These are phyloP conservation scores for Dromococcyx pavoninus DNA, from an alignment of 2,797 vertebrate genomes.

Conservation along the genomic window DNA sequence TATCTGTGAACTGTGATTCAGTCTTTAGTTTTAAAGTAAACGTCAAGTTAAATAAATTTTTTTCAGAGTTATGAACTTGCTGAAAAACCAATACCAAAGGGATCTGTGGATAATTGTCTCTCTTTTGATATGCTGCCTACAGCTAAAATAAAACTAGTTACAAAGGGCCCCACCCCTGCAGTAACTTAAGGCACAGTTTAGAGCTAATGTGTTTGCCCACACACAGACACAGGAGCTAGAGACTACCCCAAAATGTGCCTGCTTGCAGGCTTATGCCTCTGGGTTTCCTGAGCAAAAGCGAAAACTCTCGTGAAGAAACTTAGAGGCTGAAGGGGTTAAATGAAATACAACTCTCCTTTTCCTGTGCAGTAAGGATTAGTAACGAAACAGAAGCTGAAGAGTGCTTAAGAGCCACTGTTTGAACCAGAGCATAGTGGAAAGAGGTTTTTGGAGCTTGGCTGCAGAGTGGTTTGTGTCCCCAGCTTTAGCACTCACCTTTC, in stretches of 20 bases:
- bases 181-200: conserved; percentile 1
- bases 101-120: neutral
- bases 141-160: conserved; percentile 65
- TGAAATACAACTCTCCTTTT: conserved; percentile 69
- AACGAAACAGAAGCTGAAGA: conserved; percentile 64
- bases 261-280: accelerated
- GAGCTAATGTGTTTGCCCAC: neutral
- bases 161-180: conserved; percentile 62
- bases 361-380: conserved; percentile 63
- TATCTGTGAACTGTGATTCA: neutral
- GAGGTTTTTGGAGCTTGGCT: neutral
- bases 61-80: neutral
- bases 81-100: neutral
- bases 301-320: conserved; percentile 34
- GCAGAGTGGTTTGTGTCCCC: neutral
- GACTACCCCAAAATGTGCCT: neutral
- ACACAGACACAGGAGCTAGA: neutral
- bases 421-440: neutral
- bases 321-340: conserved; percentile 62
- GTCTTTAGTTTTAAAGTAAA: neutral
- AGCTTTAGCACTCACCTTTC: neutral
- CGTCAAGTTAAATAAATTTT: neutral
- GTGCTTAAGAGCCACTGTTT: neutral
- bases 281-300: neutral
- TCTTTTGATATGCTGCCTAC: conserved; percentile 48